A percentile compares a stretch with the other conserved stretches of the same genome.
These are phyloP conservation scores for Florisuga fusca DNA, from an alignment of 2,797 vertebrate genomes.

Conservation along the genomic window DNA sequence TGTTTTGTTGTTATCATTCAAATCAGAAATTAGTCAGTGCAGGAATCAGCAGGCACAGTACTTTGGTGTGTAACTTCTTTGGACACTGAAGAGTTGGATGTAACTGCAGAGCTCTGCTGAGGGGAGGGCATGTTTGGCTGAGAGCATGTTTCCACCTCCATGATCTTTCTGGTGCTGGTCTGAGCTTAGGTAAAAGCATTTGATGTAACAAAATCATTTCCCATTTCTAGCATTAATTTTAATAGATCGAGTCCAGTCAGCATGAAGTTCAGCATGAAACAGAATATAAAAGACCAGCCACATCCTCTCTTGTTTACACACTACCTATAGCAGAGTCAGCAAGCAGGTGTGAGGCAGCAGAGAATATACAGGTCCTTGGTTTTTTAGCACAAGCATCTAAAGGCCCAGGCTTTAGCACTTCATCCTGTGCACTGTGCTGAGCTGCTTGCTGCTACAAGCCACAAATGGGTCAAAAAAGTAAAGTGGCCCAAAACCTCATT, in stretches of 20 bases:
- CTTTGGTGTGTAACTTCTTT: neutral
- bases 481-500: neutral
- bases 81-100: neutral
- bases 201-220: neutral
- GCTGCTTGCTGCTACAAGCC: neutral
- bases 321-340: neutral
- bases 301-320: neutral
- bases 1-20: neutral
- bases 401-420: neutral
- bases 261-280: neutral
- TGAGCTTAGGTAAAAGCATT: neutral
- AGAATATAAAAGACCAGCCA: neutral
- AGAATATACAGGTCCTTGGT: rapidly evolving
- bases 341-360: no score
- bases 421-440: neutral
- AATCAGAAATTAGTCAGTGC: neutral
- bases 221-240: neutral
- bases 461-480: neutral
- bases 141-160: rapidly evolving
- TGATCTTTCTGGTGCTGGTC: neutral
- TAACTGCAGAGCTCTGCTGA: rapidly evolving
- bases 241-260: neutral
- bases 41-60: neutral
- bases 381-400: neutral
- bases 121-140: rapidly evolving